Conservation (phyloP, 2,113 vertebrate species). For the Notarius lentiginosus region DNA sequence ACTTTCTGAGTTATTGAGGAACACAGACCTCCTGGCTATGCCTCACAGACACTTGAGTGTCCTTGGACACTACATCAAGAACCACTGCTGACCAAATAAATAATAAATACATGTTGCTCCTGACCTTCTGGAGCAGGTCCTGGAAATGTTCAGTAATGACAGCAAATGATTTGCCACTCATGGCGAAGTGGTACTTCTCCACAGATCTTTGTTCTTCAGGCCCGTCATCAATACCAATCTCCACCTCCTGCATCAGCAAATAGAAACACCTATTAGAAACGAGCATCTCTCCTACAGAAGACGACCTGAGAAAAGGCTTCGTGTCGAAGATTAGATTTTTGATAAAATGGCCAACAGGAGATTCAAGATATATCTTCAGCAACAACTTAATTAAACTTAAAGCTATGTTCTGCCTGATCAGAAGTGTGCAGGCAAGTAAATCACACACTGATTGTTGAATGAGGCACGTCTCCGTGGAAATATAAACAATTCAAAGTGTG, state of each 20-base stretch:
- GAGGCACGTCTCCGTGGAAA: background rate
- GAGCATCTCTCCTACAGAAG: background rate
- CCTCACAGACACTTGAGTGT: background rate
- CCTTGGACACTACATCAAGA: background rate
- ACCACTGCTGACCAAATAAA: background rate
- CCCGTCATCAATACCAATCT: conserved; percentile 80
- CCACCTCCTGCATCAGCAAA: conserved; percentile 75
- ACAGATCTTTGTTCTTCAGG: conserved; percentile 73
- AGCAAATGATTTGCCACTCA: conserved; percentile 94
- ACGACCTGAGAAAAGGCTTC: background rate
- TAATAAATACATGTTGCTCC: background rate
- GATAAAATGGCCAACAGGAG: background rate
- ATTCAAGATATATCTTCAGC: background rate
- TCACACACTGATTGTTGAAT: background rate
- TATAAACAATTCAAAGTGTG: background rate
- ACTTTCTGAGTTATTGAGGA: background rate
- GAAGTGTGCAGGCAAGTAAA: background rate
- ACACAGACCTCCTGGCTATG: no score
- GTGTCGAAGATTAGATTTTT: background rate
- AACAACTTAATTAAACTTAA: background rate
- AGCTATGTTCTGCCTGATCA: background rate
- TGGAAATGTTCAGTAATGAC: conserved; percentile 93
- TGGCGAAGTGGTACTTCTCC: conserved; percentile 90
- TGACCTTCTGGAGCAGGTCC: conserved; percentile 92
- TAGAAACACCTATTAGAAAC: background rate